A percentile compares a stretch with the other conserved stretches of the same genome.
phyloP scores from a whole-genome alignment of 2,888 invertebrate species.

The Orchestes rusci region DNA sequence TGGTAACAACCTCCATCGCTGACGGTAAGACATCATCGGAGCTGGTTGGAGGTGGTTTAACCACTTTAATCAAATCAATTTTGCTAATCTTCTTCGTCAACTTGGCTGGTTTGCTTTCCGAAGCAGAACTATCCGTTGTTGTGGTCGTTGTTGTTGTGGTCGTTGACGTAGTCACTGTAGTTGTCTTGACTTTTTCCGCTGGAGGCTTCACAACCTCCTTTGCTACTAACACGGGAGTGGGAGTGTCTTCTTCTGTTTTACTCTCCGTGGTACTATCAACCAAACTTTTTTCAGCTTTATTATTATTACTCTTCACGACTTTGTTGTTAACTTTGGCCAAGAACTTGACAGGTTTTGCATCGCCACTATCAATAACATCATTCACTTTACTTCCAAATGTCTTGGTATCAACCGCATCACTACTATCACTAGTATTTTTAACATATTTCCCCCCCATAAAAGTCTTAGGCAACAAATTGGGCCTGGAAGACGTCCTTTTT shows the following conservation, averaged over 20 bases:
- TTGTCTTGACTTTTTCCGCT: conserved; percentile 9
- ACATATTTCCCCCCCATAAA: conserved; percentile 15
- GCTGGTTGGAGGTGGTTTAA: no score
- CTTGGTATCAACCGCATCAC: conserved; percentile 10
- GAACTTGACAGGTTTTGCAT: neutral
- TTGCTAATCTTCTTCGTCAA: conserved; percentile 9
- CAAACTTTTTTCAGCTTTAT: no score
- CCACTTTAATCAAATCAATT: conserved; percentile 1
- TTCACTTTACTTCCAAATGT: neutral
- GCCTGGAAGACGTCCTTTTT: conserved; percentile 28
- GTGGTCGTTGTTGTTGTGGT: no score
- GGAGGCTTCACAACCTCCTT: neutral
- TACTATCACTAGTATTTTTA: conserved; percentile 29
- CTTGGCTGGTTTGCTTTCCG: neutral
- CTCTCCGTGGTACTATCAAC: neutral
- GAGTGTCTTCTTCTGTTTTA: neutral
- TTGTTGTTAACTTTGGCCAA: no score
- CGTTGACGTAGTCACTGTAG: no score
- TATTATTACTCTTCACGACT: no score
- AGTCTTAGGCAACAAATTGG: conserved; percentile 27
- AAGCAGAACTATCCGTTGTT: no score
- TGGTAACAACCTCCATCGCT: conserved; percentile 37
- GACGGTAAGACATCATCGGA: conserved; percentile 7
- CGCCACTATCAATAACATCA: neutral
- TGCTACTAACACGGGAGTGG: neutral